phyloP scores from a whole-genome alignment of 2,113 vertebrate genomes.

The Carettochelys insculpta region DNA sequence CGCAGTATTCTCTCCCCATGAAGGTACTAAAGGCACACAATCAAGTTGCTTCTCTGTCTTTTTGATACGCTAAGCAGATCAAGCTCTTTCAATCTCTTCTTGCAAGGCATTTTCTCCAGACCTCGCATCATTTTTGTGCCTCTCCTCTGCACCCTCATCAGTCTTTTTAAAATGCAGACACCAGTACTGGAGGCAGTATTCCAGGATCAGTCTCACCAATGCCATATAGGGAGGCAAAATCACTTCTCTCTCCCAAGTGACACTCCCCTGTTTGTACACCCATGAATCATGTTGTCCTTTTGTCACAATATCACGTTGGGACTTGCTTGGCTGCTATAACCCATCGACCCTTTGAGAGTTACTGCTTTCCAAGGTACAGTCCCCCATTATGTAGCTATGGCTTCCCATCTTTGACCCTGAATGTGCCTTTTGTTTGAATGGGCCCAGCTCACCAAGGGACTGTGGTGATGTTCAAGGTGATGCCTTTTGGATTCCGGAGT shows the following conservation, averaged over 20 bases:
- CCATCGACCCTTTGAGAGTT: not conserved
- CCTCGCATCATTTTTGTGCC: not conserved
- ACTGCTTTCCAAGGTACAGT: not conserved
- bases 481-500: not conserved
- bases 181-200: not conserved
- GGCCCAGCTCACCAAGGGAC: not conserved
- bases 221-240: not conserved
- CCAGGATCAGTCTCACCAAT: not conserved
- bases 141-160: not conserved
- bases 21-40: not conserved
- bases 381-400: not conserved
- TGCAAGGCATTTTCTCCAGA: not conserved
- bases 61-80: not conserved
- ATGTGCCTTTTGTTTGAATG: not conserved
- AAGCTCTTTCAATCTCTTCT: not conserved
- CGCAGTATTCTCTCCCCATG: not conserved
- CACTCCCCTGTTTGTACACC: not conserved
- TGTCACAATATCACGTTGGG: not conserved
- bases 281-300: not conserved
- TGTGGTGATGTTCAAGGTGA: not conserved
- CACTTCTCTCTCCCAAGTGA: not conserved
- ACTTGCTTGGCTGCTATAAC: not conserved
- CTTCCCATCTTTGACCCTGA: not conserved
- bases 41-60: not conserved
- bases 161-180: not conserved